Evolutionary conservation across 2,797 vertebrate genomes (phyloP).

Genomic region (Cynodonichthys magdalenae): DNA sequence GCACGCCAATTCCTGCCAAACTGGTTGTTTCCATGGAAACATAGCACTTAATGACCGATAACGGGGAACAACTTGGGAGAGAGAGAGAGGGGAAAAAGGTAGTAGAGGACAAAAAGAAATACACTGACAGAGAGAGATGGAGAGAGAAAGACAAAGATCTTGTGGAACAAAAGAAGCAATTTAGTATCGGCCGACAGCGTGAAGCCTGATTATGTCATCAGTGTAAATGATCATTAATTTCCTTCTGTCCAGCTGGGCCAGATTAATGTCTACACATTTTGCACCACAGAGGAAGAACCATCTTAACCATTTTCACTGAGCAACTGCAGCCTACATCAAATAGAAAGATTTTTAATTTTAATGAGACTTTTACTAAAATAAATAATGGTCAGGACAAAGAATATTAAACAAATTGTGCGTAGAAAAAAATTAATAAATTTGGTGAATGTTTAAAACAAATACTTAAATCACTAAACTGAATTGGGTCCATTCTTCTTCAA

Average conservation of each 20-base stretch:
- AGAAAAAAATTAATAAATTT: no score
- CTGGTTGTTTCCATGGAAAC: slow-evolving; percentile 81
- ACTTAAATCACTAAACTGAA: no score
- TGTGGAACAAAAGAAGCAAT: slow-evolving; percentile 82
- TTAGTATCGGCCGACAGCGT: slow-evolving; percentile 80
- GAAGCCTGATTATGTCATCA: slow-evolving; percentile 85
- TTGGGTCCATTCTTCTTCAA: no score
- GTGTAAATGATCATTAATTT: slow-evolving; percentile 86
- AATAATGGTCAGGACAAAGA: no score
- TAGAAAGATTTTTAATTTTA: no score
- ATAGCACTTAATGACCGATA: slow-evolving; percentile 80
- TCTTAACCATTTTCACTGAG: slow-evolving; percentile 53
- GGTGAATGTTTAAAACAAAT: no score
- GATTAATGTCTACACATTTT: slow-evolving; percentile 76
- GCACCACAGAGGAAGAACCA: slow-evolving; percentile 41
- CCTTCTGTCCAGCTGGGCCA: slow-evolving; percentile 77
- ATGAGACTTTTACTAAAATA: no score
- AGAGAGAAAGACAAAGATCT: slow-evolving; percentile 69
- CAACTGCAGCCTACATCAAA: slow-evolving; percentile 37
- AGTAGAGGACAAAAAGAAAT: slow-evolving; percentile 49
- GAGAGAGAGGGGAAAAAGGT: slow-evolving; percentile 19
- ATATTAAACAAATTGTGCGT: no score
- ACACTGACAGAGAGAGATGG: slow-evolving; percentile 63
- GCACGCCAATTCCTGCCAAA: slow-evolving; percentile 74
- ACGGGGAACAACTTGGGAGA: slow-evolving; percentile 69